phyloP scores from a whole-genome alignment of 2,113 vertebrate genomes.

The Neolamprologus modestus region DNA sequence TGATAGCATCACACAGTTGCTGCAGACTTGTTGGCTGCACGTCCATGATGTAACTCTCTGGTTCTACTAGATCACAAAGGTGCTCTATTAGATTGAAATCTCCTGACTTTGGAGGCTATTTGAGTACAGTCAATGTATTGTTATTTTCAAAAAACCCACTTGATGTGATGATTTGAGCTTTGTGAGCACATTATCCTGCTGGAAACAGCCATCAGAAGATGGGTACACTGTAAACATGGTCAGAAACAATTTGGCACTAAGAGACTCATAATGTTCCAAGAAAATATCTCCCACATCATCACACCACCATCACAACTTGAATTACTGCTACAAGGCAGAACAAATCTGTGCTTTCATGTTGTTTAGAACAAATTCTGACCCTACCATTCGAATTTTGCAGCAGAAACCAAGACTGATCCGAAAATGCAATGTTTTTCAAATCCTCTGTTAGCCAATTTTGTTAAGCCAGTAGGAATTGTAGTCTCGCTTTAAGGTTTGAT shows the following conservation, averaged over 20 bases:
- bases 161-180: neutral
- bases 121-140: neutral
- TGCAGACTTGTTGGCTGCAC: neutral
- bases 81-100: neutral
- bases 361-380: neutral
- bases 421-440: neutral
- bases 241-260: neutral
- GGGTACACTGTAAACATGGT: neutral
- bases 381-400: neutral
- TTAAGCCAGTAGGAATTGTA: neutral
- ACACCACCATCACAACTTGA: neutral
- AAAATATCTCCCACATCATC: neutral
- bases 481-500: neutral
- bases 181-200: neutral
- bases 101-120: neutral
- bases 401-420: neutral
- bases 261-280: neutral
- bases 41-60: neutral
- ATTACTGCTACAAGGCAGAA: neutral
- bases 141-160: neutral
- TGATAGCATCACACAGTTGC: neutral
- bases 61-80: neutral
- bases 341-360: neutral
- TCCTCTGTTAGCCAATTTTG: neutral
- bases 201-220: neutral